Percentiles rank a stretch among this genome's conserved stretches.
Evolutionary conservation across 2,113 vertebrate species (phyloP).

Genomic region (Miniopterus natalensis): DNA sequence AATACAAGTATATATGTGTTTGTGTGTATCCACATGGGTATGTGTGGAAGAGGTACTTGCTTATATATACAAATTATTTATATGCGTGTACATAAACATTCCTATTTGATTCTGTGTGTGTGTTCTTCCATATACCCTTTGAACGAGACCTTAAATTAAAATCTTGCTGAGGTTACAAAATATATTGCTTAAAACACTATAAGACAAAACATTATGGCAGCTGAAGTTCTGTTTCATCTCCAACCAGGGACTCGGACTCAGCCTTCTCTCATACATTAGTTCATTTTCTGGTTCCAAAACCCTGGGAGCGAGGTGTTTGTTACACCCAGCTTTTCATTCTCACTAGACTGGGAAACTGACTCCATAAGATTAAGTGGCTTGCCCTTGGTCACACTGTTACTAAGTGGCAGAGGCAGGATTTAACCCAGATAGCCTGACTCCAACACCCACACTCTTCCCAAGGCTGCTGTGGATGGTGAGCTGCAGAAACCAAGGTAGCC

Average conservation of each 20-base stretch:
- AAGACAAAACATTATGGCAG: conserved; percentile 47
- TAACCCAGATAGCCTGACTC: neutral
- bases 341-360: conserved; percentile 9
- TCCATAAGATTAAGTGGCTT: conserved; percentile 9
- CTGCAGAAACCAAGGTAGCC: neutral
- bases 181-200: neutral
- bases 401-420: neutral
- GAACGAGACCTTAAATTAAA: conserved; percentile 37
- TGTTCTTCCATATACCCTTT: neutral
- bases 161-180: neutral
- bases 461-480: neutral
- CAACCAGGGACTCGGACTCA: neutral
- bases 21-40: neutral
- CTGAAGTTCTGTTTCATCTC: conserved; percentile 13
- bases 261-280: neutral
- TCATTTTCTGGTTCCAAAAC: conserved; percentile 55
- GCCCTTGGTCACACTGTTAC: neutral
- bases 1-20: neutral
- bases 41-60: neutral
- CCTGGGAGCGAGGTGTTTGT: conserved; percentile 2
- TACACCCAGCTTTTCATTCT: neutral
- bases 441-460: neutral
- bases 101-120: neutral
- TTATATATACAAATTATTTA: neutral
- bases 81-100: neutral